Evolutionary conservation across 2,113 vertebrate genomes (phyloP).

Genomic region (Chelonoidis abingdonii): DNA sequence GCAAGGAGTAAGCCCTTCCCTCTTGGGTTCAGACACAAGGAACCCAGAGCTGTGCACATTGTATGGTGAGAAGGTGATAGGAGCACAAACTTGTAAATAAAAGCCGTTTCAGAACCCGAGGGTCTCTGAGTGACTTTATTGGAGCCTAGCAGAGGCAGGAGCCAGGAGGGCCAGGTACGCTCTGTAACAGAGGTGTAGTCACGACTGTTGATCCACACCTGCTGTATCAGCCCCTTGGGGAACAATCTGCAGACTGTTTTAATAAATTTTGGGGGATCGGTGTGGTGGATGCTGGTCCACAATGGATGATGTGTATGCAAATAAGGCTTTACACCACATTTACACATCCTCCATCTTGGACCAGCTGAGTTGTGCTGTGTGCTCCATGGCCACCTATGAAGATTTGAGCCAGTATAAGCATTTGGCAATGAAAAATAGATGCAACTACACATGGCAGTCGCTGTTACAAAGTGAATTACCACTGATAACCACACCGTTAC

Average conservation of each 20-base stretch:
- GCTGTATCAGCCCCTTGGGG: not conserved
- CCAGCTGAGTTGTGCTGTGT: not conserved
- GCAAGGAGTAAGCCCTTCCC: too few species aligned
- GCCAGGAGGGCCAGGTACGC: too few species aligned
- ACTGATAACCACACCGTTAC: not conserved
- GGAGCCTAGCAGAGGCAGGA: too few species aligned
- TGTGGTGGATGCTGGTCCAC: not conserved
- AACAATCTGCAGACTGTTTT: rapidly evolving
- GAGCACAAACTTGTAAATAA: too few species aligned
- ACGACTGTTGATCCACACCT: not conserved
- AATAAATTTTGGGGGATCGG: not conserved
- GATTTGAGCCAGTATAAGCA: not conserved
- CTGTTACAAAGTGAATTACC: not conserved
- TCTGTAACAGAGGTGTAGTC: not conserved
- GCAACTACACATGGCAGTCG: not conserved
- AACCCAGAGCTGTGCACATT: too few species aligned
- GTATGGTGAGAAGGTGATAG: too few species aligned
- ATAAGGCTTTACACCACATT: not conserved
- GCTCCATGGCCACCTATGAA: not conserved
- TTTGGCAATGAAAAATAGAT: not conserved
- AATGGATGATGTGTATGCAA: not conserved
- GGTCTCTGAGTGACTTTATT: too few species aligned
- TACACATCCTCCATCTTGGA: not conserved
- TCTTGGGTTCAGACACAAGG: too few species aligned
- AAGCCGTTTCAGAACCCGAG: too few species aligned